A percentile compares a stretch with the other conserved stretches of the same genome.
Conservation (phyloP, 2,888 invertebrate species). For the Clanis bilineata region DNA sequence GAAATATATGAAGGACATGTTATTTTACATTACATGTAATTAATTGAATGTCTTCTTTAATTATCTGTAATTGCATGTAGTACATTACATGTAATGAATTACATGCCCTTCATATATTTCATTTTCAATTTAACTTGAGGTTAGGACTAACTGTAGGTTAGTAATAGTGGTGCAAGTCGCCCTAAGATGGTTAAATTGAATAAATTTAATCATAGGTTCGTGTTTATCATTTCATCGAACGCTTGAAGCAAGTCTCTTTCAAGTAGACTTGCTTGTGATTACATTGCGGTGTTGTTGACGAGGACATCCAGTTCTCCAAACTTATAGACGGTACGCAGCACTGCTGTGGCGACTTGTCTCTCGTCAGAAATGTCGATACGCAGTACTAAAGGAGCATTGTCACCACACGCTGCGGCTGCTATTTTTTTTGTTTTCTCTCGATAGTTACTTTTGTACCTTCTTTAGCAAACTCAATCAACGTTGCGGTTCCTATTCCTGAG, state of each 20-base stretch:
- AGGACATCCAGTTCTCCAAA: not conserved
- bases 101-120: too few species aligned
- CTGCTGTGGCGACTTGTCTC: not conserved
- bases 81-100: too few species aligned
- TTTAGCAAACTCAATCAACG: not conserved
- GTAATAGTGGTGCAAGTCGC: too few species aligned
- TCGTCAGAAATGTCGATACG: not conserved
- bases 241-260: constrained; percentile 19
- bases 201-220: constrained; percentile 35
- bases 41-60: too few species aligned
- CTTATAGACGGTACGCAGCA: not conserved
- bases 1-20: too few species aligned
- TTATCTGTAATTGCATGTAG: too few species aligned
- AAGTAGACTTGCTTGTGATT: constrained; percentile 15
- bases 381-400: not conserved
- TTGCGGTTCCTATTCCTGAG: not conserved
- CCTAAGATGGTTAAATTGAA: constrained; percentile 33
- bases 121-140: too few species aligned
- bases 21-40: too few species aligned
- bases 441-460: not conserved
- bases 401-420: not conserved
- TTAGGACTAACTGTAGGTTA: too few species aligned
- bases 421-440: not conserved
- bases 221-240: constrained; percentile 23
- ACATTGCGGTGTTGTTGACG: not conserved